Evolutionary conservation across 2,888 invertebrate species (phyloP).

Genomic region (Ophion obscuratus): DNA sequence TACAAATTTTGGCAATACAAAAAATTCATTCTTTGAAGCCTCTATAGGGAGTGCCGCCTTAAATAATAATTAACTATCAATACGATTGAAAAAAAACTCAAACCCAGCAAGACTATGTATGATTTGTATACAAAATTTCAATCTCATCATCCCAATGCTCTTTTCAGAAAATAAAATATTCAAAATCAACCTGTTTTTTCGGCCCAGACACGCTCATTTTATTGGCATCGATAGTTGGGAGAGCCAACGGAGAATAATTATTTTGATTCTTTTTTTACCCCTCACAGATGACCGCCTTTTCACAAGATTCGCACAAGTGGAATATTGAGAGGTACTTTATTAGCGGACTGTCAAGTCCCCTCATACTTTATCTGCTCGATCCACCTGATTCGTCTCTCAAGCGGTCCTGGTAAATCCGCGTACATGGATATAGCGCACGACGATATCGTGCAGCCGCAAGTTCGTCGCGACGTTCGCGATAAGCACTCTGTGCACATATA

Average conservation of each 20-base stretch:
- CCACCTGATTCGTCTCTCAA: slow-evolving; percentile 9
- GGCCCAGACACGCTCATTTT: background rate
- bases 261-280: background rate
- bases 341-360: background rate
- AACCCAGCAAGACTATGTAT: too few species aligned
- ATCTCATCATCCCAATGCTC: too few species aligned
- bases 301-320: background rate
- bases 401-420: background rate
- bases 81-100: too few species aligned
- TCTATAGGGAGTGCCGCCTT: too few species aligned
- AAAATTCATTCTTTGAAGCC: too few species aligned
- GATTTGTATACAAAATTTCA: too few species aligned
- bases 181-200: too few species aligned
- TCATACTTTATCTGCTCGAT: background rate
- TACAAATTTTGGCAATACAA: too few species aligned
- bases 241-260: background rate
- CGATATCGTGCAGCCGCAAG: slow-evolving; percentile 39
- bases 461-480: slow-evolving; percentile 19
- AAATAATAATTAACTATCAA: too few species aligned
- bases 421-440: slow-evolving; percentile 3
- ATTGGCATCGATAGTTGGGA: background rate
- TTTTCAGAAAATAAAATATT: too few species aligned
- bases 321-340: slow-evolving; percentile 1
- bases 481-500: slow-evolving; percentile 14
- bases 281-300: background rate